phyloP scores from a whole-genome alignment of 2,888 invertebrate genomes.

The Callyntrura guangdongensis region DNA sequence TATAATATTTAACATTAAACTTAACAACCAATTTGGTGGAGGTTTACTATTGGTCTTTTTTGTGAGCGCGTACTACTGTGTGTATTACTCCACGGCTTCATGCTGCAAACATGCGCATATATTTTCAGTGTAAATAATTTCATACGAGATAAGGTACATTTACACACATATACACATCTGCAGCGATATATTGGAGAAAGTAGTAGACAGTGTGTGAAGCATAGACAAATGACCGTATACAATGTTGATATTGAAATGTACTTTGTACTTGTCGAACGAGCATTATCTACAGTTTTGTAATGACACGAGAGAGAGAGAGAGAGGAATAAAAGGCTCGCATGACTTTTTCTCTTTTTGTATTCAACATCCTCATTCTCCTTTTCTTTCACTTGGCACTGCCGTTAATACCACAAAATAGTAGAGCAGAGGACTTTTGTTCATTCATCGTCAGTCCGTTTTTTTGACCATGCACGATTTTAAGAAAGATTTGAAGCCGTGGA shows the following conservation, averaged over 20 bases:
- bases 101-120: conserved; percentile 4
- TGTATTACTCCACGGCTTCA: conserved; percentile 9
- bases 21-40: conserved; percentile 73
- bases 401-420: conserved; percentile 42
- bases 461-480: conserved; percentile 47
- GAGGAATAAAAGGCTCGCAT: conserved; percentile 67
- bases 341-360: conserved; percentile 65
- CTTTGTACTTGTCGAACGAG: conserved; percentile 73
- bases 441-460: conserved; percentile 21
- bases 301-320: conserved; percentile 42
- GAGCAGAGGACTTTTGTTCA: conserved; percentile 47
- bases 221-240: neutral
- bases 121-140: neutral
- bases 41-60: conserved; percentile 40
- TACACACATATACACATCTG: neutral
- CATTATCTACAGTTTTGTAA: conserved; percentile 76
- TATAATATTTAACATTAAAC: conserved; percentile 64
- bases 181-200: neutral
- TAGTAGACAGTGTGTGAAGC: neutral
- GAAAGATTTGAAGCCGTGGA: neutral
- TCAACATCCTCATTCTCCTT: conserved; percentile 45
- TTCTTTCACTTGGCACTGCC: neutral
- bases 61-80: neutral
- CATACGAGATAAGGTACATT: neutral
- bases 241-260: conserved; percentile 41